Evolutionary conservation across 37 sponge, comb jelly and placozoan genomes (phyloP).

Genomic region (Bolinopsis microptera): DNA sequence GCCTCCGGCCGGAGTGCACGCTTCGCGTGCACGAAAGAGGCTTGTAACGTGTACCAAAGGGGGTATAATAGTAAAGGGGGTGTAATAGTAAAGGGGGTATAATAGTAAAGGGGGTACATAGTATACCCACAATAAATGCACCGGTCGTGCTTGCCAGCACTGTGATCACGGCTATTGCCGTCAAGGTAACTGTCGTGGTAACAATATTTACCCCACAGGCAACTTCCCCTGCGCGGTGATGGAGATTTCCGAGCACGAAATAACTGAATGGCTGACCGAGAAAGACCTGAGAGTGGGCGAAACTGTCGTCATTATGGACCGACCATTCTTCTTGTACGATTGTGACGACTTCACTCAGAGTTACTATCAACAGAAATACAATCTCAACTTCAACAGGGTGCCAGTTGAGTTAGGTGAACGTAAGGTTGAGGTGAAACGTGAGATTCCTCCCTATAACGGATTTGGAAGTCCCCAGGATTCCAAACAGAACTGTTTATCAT

Average conservation of each 20-base stretch:
- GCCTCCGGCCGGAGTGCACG: too few relatives aligned
- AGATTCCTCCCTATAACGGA: slow-evolving; percentile 93
- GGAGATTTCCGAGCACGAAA: slow-evolving; percentile 87
- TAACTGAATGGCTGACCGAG: slow-evolving; percentile 89
- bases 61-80: too few relatives aligned
- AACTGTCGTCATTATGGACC: slow-evolving; percentile 83
- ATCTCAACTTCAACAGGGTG: slow-evolving; percentile 72
- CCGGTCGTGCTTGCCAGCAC: too few relatives aligned
- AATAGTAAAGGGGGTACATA: too few relatives aligned
- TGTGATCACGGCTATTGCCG: too few relatives aligned
- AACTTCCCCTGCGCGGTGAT: slow-evolving; percentile 82
- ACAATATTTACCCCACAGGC: too few relatives aligned
- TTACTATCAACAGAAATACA: slow-evolving; percentile 76
- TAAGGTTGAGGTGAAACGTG: slow-evolving; percentile 67
- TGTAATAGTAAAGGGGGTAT: too few relatives aligned
- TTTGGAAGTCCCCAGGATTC: slow-evolving; percentile 96
- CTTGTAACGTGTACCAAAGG: too few relatives aligned
- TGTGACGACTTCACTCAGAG: slow-evolving; percentile 91
- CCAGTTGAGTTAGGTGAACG: slow-evolving; percentile 53
- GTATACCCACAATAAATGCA: too few relatives aligned
- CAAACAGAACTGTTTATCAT: slow-evolving; percentile 87
- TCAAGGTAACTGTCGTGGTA: too few relatives aligned
- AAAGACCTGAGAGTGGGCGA: slow-evolving; percentile 85
- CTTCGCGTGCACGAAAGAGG: too few relatives aligned
- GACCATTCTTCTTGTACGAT: slow-evolving; percentile 90